Conservation (phyloP, 1,140 invertebrate species). For the Coelopa frigida region DNA sequence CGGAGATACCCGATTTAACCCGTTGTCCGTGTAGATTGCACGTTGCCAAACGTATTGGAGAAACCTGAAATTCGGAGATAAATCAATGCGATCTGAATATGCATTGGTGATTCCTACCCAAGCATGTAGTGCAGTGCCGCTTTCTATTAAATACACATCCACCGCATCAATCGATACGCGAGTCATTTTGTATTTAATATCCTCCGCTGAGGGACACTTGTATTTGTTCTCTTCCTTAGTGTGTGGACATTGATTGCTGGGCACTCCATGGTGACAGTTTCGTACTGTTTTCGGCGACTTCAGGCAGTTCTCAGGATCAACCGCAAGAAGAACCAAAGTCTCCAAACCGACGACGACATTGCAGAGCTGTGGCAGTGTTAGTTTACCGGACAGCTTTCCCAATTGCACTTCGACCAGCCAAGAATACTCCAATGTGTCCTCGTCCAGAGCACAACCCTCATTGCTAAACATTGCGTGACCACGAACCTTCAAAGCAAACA, state of each 20-base stretch:
- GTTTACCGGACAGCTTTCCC: conserved; percentile 71
- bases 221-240: conserved; percentile 64
- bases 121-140: conserved; percentile 76
- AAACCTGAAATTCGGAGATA: conserved; percentile 51
- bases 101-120: conserved; percentile 54
- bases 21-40: conserved; percentile 92
- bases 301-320: conserved; percentile 84
- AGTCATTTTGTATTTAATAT: conserved; percentile 93
- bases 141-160: conserved; percentile 86
- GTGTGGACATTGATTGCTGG: conserved; percentile 66
- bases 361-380: conserved; percentile 74
- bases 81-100: conserved; percentile 1
- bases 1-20: conserved; percentile 84
- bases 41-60: conserved; percentile 77
- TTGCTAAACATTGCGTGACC: conserved; percentile 98
- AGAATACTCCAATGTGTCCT: conserved; percentile 94
- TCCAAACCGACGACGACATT: conserved; percentile 81
- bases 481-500: conserved; percentile 53
- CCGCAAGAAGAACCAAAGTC: conserved; percentile 77
- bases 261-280: conserved; percentile 79
- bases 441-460: conserved; percentile 76
- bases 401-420: conserved; percentile 84
- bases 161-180: conserved; percentile 84
- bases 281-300: conserved; percentile 67
- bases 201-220: conserved; percentile 76